phyloP scores from a whole-genome alignment of 2,797 vertebrate species.

The Gambusia yucatana region DNA sequence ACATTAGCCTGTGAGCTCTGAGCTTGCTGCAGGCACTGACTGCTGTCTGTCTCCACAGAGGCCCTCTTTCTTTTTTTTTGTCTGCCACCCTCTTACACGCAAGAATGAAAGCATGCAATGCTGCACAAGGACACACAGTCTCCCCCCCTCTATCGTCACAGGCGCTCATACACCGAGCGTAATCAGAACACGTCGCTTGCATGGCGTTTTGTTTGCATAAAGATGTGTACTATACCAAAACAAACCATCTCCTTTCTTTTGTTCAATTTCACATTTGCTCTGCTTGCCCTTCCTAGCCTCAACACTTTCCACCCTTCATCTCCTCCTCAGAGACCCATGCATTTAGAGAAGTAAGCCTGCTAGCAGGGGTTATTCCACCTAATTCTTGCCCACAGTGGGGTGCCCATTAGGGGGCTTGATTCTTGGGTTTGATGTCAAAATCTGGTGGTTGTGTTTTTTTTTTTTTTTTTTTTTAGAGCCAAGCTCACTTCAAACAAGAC shows the following conservation, averaged over 20 bases:
- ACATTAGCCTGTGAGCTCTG: slow-evolving; percentile 75
- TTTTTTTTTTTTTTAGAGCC: slow-evolving; percentile 67
- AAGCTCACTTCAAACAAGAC: slow-evolving; percentile 77
- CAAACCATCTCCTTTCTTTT: slow-evolving; percentile 15
- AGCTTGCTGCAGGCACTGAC: slow-evolving; percentile 78
- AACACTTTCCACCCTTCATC: slow-evolving; percentile 45
- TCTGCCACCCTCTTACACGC: slow-evolving; percentile 64
- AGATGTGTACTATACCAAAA: slow-evolving; percentile 13
- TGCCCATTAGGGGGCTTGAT: slow-evolving; percentile 81
- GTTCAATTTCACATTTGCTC: slow-evolving; percentile 29
- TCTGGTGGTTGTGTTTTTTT: slow-evolving; percentile 71
- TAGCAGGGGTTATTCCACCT: slow-evolving; percentile 76
- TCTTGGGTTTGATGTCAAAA: slow-evolving; percentile 81
- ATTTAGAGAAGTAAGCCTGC: slow-evolving; percentile 81
- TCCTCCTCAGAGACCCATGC: slow-evolving; percentile 66
- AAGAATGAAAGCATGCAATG: slow-evolving; percentile 62
- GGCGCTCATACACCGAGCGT: slow-evolving; percentile 1
- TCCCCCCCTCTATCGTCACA: not conserved
- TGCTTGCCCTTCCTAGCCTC: slow-evolving; percentile 26
- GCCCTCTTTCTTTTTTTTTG: slow-evolving; percentile 71
- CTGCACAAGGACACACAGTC: slow-evolving; percentile 22
- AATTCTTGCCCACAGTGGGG: slow-evolving; percentile 81
- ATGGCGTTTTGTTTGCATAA: slow-evolving; percentile 37
- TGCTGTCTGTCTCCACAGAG: slow-evolving; percentile 73
- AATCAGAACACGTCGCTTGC: slow-evolving; percentile 23